phyloP scores from a whole-genome alignment of 2,888 invertebrate species.

The Oegoconia quadripuncta region DNA sequence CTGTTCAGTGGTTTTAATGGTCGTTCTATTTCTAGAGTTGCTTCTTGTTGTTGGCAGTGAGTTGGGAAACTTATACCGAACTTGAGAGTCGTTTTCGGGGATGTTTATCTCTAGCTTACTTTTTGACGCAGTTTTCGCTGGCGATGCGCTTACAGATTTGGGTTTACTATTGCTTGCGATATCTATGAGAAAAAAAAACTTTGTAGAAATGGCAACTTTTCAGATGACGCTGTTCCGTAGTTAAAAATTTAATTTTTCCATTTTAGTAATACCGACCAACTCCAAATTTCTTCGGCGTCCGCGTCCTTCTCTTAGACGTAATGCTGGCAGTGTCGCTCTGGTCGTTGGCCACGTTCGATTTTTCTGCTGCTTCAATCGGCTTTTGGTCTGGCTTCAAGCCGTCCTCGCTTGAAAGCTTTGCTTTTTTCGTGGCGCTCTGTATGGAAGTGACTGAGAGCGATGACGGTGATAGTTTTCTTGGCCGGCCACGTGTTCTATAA shows the following conservation, averaged over 20 bases:
- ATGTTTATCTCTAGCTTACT: neutral
- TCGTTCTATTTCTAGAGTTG: neutral
- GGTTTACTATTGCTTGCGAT: no score
- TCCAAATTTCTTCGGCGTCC: slow-evolving; percentile 7
- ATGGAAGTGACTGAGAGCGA: neutral
- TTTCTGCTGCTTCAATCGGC: slow-evolving; percentile 11
- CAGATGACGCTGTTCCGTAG: no score
- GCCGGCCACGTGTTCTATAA: slow-evolving; percentile 23
- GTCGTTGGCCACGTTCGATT: slow-evolving; percentile 9
- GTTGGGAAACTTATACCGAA: slow-evolving; percentile 18
- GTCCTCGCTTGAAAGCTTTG: neutral
- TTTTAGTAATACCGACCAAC: slow-evolving; percentile 7
- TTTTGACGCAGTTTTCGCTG: neutral
- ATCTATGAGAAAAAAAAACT: no score
- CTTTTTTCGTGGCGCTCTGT: neutral
- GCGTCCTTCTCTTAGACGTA: slow-evolving; percentile 4
- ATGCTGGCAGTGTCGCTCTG: neutral
- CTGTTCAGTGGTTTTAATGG: neutral
- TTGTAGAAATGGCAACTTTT: no score
- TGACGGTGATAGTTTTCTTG: slow-evolving; percentile 19
- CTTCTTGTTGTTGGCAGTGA: neutral
- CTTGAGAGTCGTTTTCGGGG: slow-evolving; percentile 7
- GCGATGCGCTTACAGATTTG: neutral
- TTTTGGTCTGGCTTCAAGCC: slow-evolving; percentile 12
- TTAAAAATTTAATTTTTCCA: no score